phyloP scores from a whole-genome alignment of 2,113 vertebrate genomes.

The Mirounga angustirostris region DNA sequence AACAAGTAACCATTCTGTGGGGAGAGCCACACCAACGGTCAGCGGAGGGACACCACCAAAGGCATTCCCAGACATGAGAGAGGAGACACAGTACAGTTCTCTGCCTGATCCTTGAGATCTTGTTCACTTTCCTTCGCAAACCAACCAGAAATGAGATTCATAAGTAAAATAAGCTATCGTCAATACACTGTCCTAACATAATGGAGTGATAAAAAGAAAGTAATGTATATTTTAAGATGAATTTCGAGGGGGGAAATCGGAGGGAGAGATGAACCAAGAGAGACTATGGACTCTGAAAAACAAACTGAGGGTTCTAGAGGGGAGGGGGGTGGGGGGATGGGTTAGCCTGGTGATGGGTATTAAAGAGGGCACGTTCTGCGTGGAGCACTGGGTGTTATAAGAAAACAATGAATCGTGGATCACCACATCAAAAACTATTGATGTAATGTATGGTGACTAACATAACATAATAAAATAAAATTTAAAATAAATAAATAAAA shows the following conservation, averaged over 20 bases:
- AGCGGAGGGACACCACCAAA: neutral
- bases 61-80: neutral
- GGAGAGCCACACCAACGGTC: neutral
- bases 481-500: neutral
- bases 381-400: too few relatives aligned
- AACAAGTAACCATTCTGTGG: neutral
- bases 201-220: neutral
- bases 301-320: too few relatives aligned
- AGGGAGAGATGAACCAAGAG: too few relatives aligned
- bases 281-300: too few relatives aligned
- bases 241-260: neutral
- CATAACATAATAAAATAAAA: too few relatives aligned
- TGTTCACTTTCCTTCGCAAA: neutral
- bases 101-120: neutral
- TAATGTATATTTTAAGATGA: neutral
- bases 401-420: too few relatives aligned
- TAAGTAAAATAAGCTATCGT: neutral
- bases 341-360: too few relatives aligned
- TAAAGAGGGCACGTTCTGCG: fast-evolving
- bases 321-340: too few relatives aligned
- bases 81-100: neutral
- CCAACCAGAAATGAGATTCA: neutral
- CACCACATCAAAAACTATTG: too few relatives aligned
- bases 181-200: neutral
- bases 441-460: too few relatives aligned